Evolutionary conservation across 2,113 vertebrate species (phyloP).

Genomic region (Pontoporia blainvillei): DNA sequence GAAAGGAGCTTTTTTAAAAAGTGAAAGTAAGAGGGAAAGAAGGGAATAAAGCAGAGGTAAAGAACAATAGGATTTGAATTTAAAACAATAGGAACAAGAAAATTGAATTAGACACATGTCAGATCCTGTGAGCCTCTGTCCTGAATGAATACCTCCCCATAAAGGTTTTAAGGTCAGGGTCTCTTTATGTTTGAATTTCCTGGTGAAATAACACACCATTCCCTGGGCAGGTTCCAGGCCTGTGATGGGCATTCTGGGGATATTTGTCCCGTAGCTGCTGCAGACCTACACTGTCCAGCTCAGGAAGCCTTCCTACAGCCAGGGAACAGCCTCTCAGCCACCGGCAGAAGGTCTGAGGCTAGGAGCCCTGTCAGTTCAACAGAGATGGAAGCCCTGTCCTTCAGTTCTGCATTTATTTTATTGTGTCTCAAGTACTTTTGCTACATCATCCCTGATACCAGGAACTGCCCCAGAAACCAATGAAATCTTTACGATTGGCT

Average conservation of each 20-base stretch:
- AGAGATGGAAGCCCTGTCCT: not conserved
- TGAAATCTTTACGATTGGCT: not conserved
- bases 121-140: not conserved
- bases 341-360: not conserved
- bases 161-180: not conserved
- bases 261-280: not conserved
- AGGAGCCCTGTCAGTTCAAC: accelerated
- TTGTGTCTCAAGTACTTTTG: not conserved
- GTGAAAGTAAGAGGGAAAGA: slow-evolving; percentile 5
- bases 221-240: not conserved
- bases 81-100: slow-evolving; percentile 5
- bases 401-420: accelerated
- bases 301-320: not conserved
- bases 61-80: not conserved
- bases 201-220: not conserved
- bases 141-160: not conserved
- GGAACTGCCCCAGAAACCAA: not conserved
- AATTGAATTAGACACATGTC: not conserved
- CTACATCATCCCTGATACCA: not conserved
- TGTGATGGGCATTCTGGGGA: not conserved
- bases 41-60: not conserved
- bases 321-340: not conserved
- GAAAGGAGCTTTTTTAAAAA: not conserved
- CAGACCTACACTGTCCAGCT: not conserved
- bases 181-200: not conserved